These are phyloP conservation scores for Coreius guichenoti DNA, from an alignment of 2,797 vertebrate genomes.

Conservation along the genomic window DNA sequence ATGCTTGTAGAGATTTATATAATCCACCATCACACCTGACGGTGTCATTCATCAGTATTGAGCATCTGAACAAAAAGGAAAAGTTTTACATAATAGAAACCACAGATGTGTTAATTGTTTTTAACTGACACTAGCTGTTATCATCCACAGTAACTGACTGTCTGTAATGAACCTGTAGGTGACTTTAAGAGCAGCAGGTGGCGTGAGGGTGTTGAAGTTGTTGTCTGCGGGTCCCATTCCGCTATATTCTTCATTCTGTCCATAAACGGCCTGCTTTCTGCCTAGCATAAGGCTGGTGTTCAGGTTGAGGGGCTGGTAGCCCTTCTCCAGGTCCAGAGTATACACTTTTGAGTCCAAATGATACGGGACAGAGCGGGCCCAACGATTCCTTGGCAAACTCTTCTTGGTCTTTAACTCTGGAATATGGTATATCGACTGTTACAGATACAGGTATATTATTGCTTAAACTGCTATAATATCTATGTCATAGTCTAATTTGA, in stretches of 20 bases:
- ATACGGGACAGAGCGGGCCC: constrained; percentile 84
- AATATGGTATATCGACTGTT: neutral
- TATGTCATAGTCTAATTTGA: neutral
- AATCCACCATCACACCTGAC: constrained; percentile 90
- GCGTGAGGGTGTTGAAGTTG: constrained; percentile 76
- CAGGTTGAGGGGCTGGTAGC: constrained; percentile 73
- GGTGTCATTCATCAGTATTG: constrained; percentile 92
- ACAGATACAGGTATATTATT: neutral
- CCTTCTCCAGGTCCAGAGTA: constrained; percentile 80
- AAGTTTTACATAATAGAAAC: neutral
- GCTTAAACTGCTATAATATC: neutral
- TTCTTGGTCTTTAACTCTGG: constrained; percentile 85
- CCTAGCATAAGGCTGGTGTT: constrained; percentile 78
- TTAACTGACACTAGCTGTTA: neutral
- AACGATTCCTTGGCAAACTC: constrained; percentile 80
- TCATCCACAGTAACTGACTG: neutral
- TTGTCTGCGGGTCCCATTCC: constrained; percentile 83
- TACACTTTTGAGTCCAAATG: constrained; percentile 81
- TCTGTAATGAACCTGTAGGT: constrained; percentile 84
- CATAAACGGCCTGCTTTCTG: constrained; percentile 55
- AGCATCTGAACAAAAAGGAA: constrained; percentile 81
- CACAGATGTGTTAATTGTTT: neutral
- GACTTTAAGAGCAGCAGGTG: constrained; percentile 88
- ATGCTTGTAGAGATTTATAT: constrained; percentile 93
- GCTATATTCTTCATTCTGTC: constrained; percentile 79